Evolutionary conservation across 64 coral and sea anemone genomes (phyloP).

Genomic region (Platygyra sinensis): DNA sequence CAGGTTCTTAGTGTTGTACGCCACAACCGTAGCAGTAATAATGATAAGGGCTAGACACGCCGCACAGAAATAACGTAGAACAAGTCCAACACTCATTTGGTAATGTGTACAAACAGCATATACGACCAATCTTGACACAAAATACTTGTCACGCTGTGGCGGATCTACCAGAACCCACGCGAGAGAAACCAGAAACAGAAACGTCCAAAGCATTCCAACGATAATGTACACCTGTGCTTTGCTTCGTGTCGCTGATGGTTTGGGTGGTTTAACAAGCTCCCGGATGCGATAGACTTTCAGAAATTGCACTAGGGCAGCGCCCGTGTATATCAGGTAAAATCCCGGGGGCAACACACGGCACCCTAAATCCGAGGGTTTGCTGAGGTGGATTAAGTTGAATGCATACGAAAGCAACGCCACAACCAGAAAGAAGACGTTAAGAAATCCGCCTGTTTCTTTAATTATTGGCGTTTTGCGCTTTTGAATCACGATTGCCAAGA

Average conservation of each 20-base stretch:
- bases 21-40: slow-evolving; percentile 15
- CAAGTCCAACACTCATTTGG: slow-evolving; percentile 16
- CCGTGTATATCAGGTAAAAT: slow-evolving; percentile 79
- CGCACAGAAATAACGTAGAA: slow-evolving; percentile 27
- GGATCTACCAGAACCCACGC: slow-evolving; percentile 51
- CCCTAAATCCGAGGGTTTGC: slow-evolving; percentile 42
- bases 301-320: slow-evolving; percentile 33
- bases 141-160: slow-evolving; percentile 18
- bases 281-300: slow-evolving; percentile 68
- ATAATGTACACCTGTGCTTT: not conserved
- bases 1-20: slow-evolving; percentile 66
- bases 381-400: slow-evolving; percentile 68
- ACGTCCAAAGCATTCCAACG: not conserved
- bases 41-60: slow-evolving; percentile 21
- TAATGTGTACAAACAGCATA: slow-evolving; percentile 35
- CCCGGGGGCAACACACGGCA: slow-evolving; percentile 53
- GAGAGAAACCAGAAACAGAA: slow-evolving; percentile 35
- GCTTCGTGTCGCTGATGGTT: not conserved
- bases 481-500: slow-evolving; percentile 39
- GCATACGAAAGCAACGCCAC: slow-evolving; percentile 41
- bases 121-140: slow-evolving; percentile 31
- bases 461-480: slow-evolving; percentile 68
- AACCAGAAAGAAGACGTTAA: slow-evolving; percentile 63
- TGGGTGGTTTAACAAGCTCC: not conserved
- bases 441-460: slow-evolving; percentile 55